Evolutionary conservation across 1,140 invertebrate species (phyloP), one percentile per base, ranked within the genome.

Genomic region (Brachionus asplanchnoidis): DNA sequence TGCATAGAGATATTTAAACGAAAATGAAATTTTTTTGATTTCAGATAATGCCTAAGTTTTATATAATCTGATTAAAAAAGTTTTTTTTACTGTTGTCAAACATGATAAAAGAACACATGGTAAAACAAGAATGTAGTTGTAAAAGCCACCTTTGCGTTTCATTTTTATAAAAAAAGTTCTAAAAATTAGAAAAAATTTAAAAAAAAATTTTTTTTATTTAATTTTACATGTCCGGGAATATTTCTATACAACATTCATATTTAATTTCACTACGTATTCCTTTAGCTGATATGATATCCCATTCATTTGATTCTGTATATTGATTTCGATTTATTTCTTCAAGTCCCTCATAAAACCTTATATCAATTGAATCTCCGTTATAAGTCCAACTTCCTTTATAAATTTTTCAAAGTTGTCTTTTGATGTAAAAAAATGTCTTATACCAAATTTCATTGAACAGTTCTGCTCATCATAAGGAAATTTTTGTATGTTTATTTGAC

Each of bases 401-500:
- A 26, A 32, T 32, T 26, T 46, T 7, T 36, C 6, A 5, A 36
- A 36, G 32, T 36, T 36, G 0, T 7, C 32, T 7, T 6, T 32
- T 32, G 28, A 5, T 32, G 4, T 3, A 32, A 0, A 32, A 2
- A 32, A 2, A 4, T 7, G 14, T 26, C 4, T 40, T 53, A n/a
- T n/a, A 78, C 89, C 89, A 85, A 90, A 90, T 83, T 90, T 90
- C 75, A 90, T 85, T 14, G 87, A 83, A 83, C 89, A 90, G 23
- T 78, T 86, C 85, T 90, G 89, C 3, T 87, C 85, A 84, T 90
- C 89, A 86, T 90, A 90, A 2, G 89, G 89, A 86, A 90, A 90
- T 78, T 88, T 87, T 56, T 87, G 87, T 66, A 97, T 97, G 88
- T 98, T 95, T 84, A 90, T 90, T 75, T 86, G 87, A 86, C 97